Percentiles rank a stretch among this genome's conserved stretches.
Conservation (phyloP, 2,113 vertebrate genomes). For the Phrynosoma blainvillii region DNA sequence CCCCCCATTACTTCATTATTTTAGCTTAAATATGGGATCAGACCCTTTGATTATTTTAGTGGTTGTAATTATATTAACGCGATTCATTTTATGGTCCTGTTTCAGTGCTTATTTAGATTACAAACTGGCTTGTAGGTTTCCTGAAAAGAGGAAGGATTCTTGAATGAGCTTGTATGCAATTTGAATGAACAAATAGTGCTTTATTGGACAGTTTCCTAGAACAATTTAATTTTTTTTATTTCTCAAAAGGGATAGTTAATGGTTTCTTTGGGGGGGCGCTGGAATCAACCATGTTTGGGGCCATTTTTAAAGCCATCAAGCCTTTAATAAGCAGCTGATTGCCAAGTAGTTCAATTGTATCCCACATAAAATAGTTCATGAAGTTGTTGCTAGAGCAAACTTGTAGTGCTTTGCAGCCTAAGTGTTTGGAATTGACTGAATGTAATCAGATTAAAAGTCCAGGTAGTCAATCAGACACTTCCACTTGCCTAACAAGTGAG, state of each 20-base stretch:
- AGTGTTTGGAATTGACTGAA: conserved; percentile 37
- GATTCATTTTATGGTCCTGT: conserved; percentile 80
- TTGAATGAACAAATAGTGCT: conserved; percentile 9
- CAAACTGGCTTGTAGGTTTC: conserved; percentile 67
- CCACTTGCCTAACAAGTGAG: background rate
- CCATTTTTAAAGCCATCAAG: conserved; percentile 29
- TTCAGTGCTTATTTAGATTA: conserved; percentile 72
- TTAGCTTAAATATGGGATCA: conserved; percentile 63
- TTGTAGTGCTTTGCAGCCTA: conserved; percentile 21
- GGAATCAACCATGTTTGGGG: conserved; percentile 14
- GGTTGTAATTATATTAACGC: conserved; percentile 72
- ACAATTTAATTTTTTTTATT: conserved; percentile 36
- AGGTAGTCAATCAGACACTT: background rate
- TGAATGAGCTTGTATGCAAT: conserved; percentile 12
- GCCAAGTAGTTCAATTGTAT: background rate
- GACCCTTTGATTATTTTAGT: conserved; percentile 74
- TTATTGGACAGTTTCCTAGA: conserved; percentile 45
- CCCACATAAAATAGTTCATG: background rate
- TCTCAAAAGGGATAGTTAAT: conserved; percentile 39
- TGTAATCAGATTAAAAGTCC: conserved; percentile 25
- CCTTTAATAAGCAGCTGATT: conserved; percentile 31
- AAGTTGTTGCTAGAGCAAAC: conserved; percentile 36
- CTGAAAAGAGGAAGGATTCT: conserved; percentile 59
- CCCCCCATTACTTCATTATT: conserved; percentile 61
- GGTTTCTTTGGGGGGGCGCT: conserved; percentile 14